These are phyloP conservation scores for Corella eumyota DNA, from an alignment of 23 tunicate genomes.

Conservation along the genomic window DNA sequence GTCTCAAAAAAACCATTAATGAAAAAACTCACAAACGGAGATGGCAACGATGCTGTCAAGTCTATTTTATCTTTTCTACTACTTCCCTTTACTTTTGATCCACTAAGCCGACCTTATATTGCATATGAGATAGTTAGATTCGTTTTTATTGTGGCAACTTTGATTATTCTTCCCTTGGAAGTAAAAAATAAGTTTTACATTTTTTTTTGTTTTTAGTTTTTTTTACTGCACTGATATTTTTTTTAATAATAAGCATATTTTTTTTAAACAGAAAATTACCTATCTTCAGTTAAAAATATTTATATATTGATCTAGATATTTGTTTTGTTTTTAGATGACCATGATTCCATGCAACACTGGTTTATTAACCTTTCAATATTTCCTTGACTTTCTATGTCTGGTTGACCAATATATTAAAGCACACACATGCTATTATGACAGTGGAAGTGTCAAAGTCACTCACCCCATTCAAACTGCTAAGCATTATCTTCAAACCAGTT, in stretches of 20 bases:
- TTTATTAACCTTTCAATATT: slow-evolving; percentile 48
- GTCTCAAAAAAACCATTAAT: slow-evolving; percentile 1
- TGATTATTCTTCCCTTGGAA: slow-evolving; percentile 67
- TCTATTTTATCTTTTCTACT: slow-evolving; percentile 5
- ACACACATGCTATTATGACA: slow-evolving; percentile 60
- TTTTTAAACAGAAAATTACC: too few relatives aligned
- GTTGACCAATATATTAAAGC: slow-evolving; percentile 59
- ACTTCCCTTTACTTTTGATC: slow-evolving; percentile 65
- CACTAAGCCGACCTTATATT: slow-evolving; percentile 26
- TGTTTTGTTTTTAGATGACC: slow-evolving; percentile 42
- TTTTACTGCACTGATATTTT: too few relatives aligned
- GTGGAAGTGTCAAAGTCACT: slow-evolving; percentile 26
- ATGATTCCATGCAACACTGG: slow-evolving; percentile 33
- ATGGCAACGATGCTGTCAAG: neutral
- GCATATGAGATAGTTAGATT: slow-evolving; percentile 36
- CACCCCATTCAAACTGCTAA: slow-evolving; percentile 55
- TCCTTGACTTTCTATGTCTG: slow-evolving; percentile 37
- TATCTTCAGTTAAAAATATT: neutral
- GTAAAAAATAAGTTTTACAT: slow-evolving; percentile 8
- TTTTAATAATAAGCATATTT: too few relatives aligned
- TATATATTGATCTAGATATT: neutral
- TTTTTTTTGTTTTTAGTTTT: too few relatives aligned
- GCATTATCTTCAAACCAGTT: slow-evolving; percentile 52
- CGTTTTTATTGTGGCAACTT: slow-evolving; percentile 21
- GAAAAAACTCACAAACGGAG: slow-evolving; percentile 3